Evolutionary conservation across 2,888 invertebrate genomes (phyloP), one percentile per base, ranked within the genome.

Genomic region (Meloe dianella): DNA sequence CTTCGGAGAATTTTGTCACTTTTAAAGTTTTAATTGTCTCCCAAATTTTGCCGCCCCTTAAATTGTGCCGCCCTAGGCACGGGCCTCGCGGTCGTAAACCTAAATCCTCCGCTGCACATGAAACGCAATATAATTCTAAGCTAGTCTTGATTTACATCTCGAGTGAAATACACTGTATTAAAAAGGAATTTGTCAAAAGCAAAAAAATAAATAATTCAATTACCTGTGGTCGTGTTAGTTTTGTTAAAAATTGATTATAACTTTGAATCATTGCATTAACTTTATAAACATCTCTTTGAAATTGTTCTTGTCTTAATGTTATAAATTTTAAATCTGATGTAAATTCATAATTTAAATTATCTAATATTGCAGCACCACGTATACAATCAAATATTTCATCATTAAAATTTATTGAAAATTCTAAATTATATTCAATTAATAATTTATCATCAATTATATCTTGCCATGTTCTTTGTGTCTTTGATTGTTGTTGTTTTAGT

Each of bases 291-390:
- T 93, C 91, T 66, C 86, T 86, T 74, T 89, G 89, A 0, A 93
- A 79, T 2, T 89, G 85, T 35, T 88, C 83, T 72, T 89, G 90
- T 73, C 90, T 89, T 79, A 90, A 87, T 0, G 89, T 86, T 0
- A 88, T 84, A 65, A 87, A 86, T 54, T 86, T 83, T 20, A 90
- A 78, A 2, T 84, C 81, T 0, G 84, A 79, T 0, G 89, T 87
- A 57, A 91, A 74, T 35, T 84, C 77, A 70, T 87, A 89, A 1
- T 92, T 91, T 54, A 93, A 80, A 75, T 88, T 88, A 77, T 93
- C 93, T 84, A 94, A 86, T 1, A 92, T 84, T 80, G 92, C 91
- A 0, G 92, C 91, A 80, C 93, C 92, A 24, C 88, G 88, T 73
- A 92, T 89, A 0, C 89, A 84, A 64, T 89, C 87, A 74, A 92